Evolutionary conservation across 2,888 invertebrate species (phyloP), one percentile per base, ranked within the genome.

Genomic region (Anticlea derivata): DNA sequence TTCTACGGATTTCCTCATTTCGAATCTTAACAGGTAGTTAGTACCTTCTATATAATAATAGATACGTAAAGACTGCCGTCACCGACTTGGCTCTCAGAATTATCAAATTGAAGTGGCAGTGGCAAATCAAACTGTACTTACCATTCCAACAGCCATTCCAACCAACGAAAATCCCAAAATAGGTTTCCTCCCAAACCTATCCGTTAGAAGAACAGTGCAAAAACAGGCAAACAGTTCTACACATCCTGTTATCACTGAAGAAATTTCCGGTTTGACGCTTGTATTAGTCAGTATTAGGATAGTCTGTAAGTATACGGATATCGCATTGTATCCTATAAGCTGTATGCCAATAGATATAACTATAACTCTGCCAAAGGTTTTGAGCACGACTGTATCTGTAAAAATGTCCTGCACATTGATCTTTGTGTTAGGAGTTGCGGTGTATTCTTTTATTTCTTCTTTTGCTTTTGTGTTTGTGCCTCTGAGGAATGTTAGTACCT

Each of bases 131-230:
- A 27, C n/a, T 35, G 1, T 29, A 49, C 46, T 48, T 33, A 60
- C 61, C 58, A 58, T 34, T 5, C 61, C 61, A 29, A 52, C 7
- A 5, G 53, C 49, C 48, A 49, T 54, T 2, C 57, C 48, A 5
- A 46, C 12, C 7, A 59, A 33, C 7, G 59, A 46, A 0, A 49
- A 10, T 0, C 30, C 22, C 27, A 61, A 29, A 2, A 61, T 38
- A 1, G 57, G 57, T 24, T 61, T 61, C 7, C 61, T 48, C 2
- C 59, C 61, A 47, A 51, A 59, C 1, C 39, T 29, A 11, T 61
- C 61, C 0, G 55, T 50, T 34, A 59, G 7, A 0, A 55, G 37
- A 1, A 56, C 39, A 0, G 61, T 55, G 22, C 50, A 49, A 1
- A 41, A 13, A 20, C 56, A 46, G 0, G 55, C 56, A 1, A 55